Percentiles rank a stretch among this genome's conserved stretches.
These are phyloP conservation scores for Anaspis maculata DNA, from an alignment of 2,888 invertebrate species.

Conservation along the genomic window DNA sequence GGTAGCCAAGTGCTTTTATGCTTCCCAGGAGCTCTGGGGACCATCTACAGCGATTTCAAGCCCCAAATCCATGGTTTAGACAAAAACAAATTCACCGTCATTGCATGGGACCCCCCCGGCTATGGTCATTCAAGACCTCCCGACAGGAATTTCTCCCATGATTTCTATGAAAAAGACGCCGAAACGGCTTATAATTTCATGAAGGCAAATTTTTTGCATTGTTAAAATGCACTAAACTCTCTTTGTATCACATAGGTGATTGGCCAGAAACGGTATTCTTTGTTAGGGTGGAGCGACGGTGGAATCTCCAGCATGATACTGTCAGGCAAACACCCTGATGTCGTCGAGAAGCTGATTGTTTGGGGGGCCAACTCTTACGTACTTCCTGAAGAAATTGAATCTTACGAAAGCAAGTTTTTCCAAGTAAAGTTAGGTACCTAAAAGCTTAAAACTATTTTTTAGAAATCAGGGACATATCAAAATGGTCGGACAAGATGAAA, in stretches of 20 bases:
- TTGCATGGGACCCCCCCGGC: constrained; percentile 82
- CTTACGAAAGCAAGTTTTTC: constrained; percentile 57
- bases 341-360: constrained; percentile 63
- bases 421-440: too few relatives aligned
- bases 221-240: background rate
- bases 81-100: constrained; percentile 51
- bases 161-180: constrained; percentile 72
- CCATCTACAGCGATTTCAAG: constrained; percentile 75
- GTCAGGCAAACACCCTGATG: constrained; percentile 61
- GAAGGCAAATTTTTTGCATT: constrained; percentile 44
- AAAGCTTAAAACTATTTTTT: constrained; percentile 3
- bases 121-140: constrained; percentile 81
- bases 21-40: constrained; percentile 74
- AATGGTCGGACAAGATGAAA: constrained; percentile 74
- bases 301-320: constrained; percentile 70
- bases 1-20: constrained; percentile 57
- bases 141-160: constrained; percentile 55
- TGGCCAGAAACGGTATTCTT: constrained; percentile 59
- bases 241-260: constrained; percentile 31
- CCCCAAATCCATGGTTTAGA: constrained; percentile 65
- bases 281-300: constrained; percentile 88
- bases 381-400: constrained; percentile 55
- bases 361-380: constrained; percentile 75
- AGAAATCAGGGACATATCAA: constrained; percentile 48
- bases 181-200: constrained; percentile 60